Evolutionary conservation across 1,140 invertebrate genomes (phyloP), one percentile per base, ranked within the genome.

Genomic region (Pseudomyrmex gracilis): DNA sequence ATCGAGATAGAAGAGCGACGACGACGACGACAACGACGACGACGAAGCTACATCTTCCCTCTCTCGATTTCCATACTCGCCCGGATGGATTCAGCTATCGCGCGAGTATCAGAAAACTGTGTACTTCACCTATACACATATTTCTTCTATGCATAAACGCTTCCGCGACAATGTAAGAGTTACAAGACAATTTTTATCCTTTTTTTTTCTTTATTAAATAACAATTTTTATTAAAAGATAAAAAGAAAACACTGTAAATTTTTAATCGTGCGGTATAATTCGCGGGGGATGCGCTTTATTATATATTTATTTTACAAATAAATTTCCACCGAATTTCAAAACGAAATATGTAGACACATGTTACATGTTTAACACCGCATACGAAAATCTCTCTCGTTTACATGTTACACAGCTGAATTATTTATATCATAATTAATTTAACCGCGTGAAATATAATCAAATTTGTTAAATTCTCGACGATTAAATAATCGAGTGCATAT

Each of bases 1-100:
- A 89, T 90, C 88, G 82, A 85, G 83, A 84, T 90, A 76, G 85
- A 82, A 71, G 24, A 12, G 20, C 22, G 63, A 53, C 49, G 53
- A 51, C 67, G 45, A 47, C 63, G 67, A 84, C 34, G 34, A 34
- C 34, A 5, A 34, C 73, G 70, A 71, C 71, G 85, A 83, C 53
- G 82, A 51, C 67, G 53, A 55, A 57, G n/a, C 58, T 22, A 63
- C 70, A 53, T 78, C 70, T 76, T 80, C 8, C 51, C 63, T 60
- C 5, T n/a, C 51, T 74, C 73, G 58, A 76, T 74, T 87, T 51
- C 43, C 49, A 60, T 83, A 85, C 82, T 61, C 55, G 58, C 43
- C 60, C 70, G 61, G 7, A 85, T 89, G 51, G 74, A 85, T 87
- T 71, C 74, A 53, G 57, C 67, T 85, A 85, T 89, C 83, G 68